A percentile compares a stretch with the other conserved stretches of the same genome.
Conservation (phyloP, 2,888 invertebrate genomes). For the Harmothoe impar region DNA sequence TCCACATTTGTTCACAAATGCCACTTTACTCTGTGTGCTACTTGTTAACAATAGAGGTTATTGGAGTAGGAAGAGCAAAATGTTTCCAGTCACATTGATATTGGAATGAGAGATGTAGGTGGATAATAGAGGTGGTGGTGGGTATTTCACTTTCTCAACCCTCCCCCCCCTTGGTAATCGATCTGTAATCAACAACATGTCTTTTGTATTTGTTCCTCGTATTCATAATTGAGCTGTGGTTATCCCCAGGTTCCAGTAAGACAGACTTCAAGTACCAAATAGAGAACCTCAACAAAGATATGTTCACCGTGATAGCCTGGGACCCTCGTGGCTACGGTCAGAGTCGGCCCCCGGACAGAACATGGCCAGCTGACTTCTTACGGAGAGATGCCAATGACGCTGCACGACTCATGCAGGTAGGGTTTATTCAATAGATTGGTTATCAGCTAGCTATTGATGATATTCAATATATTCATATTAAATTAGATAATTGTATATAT, state of each 20-base stretch:
- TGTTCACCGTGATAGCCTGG: slow-evolving; percentile 81
- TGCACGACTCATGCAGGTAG: slow-evolving; percentile 89
- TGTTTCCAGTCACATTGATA: no score
- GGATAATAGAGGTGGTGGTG: neutral
- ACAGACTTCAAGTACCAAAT: slow-evolving; percentile 90
- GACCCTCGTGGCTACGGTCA: slow-evolving; percentile 94
- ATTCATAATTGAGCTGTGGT: neutral
- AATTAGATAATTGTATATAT: no score
- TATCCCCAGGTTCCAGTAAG: slow-evolving; percentile 87
- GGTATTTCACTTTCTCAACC: neutral
- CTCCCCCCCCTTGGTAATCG: neutral
- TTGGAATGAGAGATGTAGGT: neutral
- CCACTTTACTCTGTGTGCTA: no score
- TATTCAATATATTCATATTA: no score
- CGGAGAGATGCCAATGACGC: slow-evolving; percentile 90
- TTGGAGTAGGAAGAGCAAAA: no score
- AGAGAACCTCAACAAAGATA: slow-evolving; percentile 85
- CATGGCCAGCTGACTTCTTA: slow-evolving; percentile 89
- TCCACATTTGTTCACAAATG: no score
- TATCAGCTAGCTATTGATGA: no score
- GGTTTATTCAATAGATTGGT: no score
- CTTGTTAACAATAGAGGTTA: no score
- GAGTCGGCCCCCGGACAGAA: slow-evolving; percentile 90
- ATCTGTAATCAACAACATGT: neutral
- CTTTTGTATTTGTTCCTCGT: neutral